A percentile compares a stretch with the other conserved stretches of the same genome.
Evolutionary conservation across 2,797 vertebrate species (phyloP).

Genomic region (Agapornis canus): DNA sequence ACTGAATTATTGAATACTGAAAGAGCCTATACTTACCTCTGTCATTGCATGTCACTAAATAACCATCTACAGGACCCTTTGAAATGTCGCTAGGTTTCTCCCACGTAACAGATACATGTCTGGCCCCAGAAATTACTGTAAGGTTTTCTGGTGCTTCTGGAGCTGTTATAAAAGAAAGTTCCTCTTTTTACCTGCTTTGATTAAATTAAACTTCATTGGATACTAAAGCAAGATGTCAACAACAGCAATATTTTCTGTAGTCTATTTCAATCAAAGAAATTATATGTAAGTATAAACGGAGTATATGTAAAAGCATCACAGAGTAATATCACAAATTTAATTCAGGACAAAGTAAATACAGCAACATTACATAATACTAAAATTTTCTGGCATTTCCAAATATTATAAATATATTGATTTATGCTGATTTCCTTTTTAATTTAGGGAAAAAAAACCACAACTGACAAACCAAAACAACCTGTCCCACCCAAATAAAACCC

Average conservation of each 20-base stretch:
- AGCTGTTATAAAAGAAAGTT: background rate
- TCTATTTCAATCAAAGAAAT: background rate
- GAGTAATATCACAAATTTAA: background rate
- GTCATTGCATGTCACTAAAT: accelerated
- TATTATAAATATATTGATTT: background rate
- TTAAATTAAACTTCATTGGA: background rate
- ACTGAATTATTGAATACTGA: background rate
- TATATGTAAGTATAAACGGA: background rate
- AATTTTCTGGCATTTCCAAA: background rate
- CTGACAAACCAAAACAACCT: background rate
- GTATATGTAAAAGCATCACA: background rate
- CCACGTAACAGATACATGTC: accelerated
- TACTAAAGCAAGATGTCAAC: background rate
- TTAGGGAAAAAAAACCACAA: background rate
- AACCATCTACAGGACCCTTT: background rate
- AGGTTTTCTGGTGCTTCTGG: background rate
- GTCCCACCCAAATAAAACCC: background rate
- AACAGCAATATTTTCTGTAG: background rate
- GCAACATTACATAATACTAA: background rate
- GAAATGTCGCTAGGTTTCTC: accelerated
- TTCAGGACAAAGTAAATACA: background rate
- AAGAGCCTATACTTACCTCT: accelerated
- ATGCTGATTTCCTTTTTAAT: background rate
- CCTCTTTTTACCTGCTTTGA: background rate
- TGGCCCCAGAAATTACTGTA: accelerated